These are phyloP conservation scores for Microplitis deprimator DNA, from an alignment of 2,888 invertebrate genomes.

Conservation along the genomic window DNA sequence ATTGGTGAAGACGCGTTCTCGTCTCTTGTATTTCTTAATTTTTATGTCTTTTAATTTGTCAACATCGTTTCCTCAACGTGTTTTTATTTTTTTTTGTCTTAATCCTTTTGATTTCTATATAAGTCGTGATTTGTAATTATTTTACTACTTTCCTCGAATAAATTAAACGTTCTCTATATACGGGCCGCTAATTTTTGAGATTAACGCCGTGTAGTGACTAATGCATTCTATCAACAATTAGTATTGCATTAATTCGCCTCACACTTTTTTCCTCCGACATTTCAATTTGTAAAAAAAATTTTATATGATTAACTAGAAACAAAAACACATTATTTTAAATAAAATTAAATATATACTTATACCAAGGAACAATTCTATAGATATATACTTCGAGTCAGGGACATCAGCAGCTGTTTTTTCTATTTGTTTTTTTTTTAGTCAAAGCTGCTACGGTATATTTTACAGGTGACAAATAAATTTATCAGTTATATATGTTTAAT, in stretches of 20 bases:
- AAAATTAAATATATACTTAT: too few relatives aligned
- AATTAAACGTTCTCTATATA: not conserved
- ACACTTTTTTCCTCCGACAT: not conserved
- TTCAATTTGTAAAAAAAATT: not conserved
- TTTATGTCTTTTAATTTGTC: constrained; percentile 10
- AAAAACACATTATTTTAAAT: too few relatives aligned
- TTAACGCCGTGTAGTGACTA: not conserved
- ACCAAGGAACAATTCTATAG: not conserved
- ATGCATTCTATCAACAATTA: not conserved
- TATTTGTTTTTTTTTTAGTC: not conserved
- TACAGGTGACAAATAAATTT: not conserved
- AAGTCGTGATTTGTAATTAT: not conserved
- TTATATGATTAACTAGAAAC: not conserved
- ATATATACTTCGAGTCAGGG: not conserved
- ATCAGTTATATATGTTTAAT: not conserved
- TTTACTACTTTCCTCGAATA: not conserved
- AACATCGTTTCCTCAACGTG: constrained; percentile 14
- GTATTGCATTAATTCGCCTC: not conserved
- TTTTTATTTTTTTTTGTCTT: not conserved
- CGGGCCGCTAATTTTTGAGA: not conserved
- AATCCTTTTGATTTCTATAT: constrained; percentile 17
- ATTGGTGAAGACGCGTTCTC: constrained; percentile 38
- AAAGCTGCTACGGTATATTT: not conserved
- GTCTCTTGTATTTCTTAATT: constrained; percentile 25
- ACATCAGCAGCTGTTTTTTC: not conserved